Evolutionary conservation across 2,113 vertebrate genomes (phyloP), one percentile per base, ranked within the genome.

Genomic region (Sclerurus mexicanus): DNA sequence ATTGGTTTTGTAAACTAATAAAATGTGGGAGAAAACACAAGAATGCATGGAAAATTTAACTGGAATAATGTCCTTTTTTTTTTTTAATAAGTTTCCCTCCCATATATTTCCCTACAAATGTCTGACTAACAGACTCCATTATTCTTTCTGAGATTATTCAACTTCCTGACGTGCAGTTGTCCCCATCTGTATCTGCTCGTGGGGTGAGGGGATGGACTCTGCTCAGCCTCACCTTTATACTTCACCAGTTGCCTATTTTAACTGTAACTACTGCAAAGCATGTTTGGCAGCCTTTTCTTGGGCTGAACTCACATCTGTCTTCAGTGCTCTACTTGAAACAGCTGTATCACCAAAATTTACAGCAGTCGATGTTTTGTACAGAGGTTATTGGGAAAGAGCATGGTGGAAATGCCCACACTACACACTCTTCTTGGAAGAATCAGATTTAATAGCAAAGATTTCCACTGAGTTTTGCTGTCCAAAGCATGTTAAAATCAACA

Each of bases 81-180:
- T 12, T 8, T 39, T 18, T 6, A 1, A 9, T 27, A 40, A 5
- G 9, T 50, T 18, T 24, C 9, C 7, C 21, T 64, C 28, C 6
- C 2, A 4, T 55, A 6, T 88, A 13, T 64, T 53, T 85, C 47
- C 11, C 46, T 83, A 1, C 1, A 10, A 39, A 21, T 66, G 24
- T 44, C 40, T 76, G 62, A 50, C 39, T 71, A 3, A 1, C 6
- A n/a, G 46, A 19, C 23, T 69, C 14, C 11, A 12, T 66, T 25
- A 2, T 84, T 92, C 20, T 69, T 86, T 69, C 49, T 33, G 73
- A 77, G 55, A 25, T 58, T 71, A 24, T 53, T 79, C 31, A 10
- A 3, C 33, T 85, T 95, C 27, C 72, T 5, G 1, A 10, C 60
- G 6, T 0, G 1, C 62, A 77, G 11, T 55, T 1, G 2, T 74